Evolutionary conservation across 2,888 invertebrate genomes (phyloP), one percentile per base, ranked within the genome.

Genomic region (Chelonus formosanus): DNA sequence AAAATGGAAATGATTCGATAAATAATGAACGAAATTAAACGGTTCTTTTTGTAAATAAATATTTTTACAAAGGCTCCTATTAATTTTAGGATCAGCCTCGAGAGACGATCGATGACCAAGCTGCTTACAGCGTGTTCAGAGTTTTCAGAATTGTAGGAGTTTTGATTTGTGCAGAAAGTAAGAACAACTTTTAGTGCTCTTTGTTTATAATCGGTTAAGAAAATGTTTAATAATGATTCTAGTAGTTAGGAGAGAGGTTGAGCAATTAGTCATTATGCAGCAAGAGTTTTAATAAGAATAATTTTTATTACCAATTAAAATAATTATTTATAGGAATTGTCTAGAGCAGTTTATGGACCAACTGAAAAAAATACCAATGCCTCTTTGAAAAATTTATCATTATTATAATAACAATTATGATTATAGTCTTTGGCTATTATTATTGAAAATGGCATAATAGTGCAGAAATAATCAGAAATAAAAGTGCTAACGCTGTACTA

Each of bases 81-180:
- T 55, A 61, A 61, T 66, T 66, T 66, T 65, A 65, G 65, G 65
- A 65, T 60, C 65, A 66, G 61, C 65, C 57, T 66, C 65, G 65
- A 66, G 55, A 65, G 65, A 65, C 55, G 60, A 65, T 65, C 45
- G 61, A 67, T 62, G 57, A 63, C 57, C 58, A 57, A 52, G 57
- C 53, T 57, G 57, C 56, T 50, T 36, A 65, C 65, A 55, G 53
- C 64, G 60, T 65, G 48, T 57, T 67, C 45, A 63, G 45, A 56
- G 65, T 69, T 67, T 47, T 54, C 50, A 60, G 65, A 65, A 60
- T 67, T 62, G 57, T 63, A 75, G 77, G 77, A 76, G 81, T 76
- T 83, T 82, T 78, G 73, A 77, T 82, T 82, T 83, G 83, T 83
- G 83, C 83, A 83, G 83, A 83, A 84, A 83, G 79, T 80, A 80